Percentiles rank a stretch among this genome's conserved stretches.
These are phyloP conservation scores for Nothocercus julius DNA, from an alignment of 2,113 vertebrate species.

Conservation along the genomic window DNA sequence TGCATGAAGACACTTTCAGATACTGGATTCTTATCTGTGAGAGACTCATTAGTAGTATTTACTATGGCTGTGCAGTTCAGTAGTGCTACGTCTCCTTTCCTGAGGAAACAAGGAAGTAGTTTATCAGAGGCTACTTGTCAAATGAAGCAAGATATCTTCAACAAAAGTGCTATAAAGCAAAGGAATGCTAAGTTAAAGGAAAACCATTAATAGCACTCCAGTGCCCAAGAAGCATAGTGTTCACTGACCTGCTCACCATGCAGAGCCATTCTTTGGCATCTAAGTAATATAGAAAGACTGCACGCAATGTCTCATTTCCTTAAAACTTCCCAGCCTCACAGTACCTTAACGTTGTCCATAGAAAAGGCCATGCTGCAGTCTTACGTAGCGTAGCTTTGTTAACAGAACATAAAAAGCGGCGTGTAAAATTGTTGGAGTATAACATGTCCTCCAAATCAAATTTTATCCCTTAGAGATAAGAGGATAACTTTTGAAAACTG, in stretches of 20 bases:
- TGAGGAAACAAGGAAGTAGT: constrained; percentile 60
- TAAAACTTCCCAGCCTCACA: not conserved
- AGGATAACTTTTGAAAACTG: not conserved
- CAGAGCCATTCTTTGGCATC: not conserved
- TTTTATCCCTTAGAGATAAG: not conserved
- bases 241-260: not conserved
- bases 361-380: not conserved
- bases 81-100: constrained; percentile 89
- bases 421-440: not conserved
- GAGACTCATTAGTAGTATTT: constrained; percentile 94
- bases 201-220: not conserved
- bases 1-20: constrained; percentile 90
- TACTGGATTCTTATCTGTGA: constrained; percentile 93
- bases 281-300: not conserved
- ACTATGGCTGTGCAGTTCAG: constrained; percentile 94
- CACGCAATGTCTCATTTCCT: rapidly evolving
- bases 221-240: rapidly evolving
- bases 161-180: not conserved
- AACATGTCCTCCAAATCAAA: rapidly evolving
- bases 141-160: not conserved
- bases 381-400: not conserved
- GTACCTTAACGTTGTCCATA: not conserved
- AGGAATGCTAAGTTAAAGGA: not conserved
- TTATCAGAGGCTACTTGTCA: not conserved
- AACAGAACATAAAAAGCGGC: not conserved